These are phyloP conservation scores for Drosophila parthenogenetica DNA, from an alignment of 2,888 invertebrate genomes.

Conservation along the genomic window DNA sequence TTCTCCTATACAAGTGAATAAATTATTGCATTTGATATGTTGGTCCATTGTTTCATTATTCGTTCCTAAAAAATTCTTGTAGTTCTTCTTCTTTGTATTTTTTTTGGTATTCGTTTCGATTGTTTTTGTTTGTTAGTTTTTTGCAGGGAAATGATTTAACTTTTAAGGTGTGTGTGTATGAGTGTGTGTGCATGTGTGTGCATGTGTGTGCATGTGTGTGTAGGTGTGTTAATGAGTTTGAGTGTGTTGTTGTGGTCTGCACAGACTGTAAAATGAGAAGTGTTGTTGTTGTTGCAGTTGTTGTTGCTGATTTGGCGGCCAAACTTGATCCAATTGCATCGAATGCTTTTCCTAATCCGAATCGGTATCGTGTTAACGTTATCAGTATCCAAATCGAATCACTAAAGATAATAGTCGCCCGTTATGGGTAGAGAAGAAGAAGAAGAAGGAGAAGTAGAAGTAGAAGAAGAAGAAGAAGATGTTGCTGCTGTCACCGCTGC, in stretches of 20 bases:
- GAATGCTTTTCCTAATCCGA: slow-evolving; percentile 51
- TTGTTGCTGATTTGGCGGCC: slow-evolving; percentile 49
- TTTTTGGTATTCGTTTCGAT: slow-evolving; percentile 20
- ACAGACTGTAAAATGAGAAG: slow-evolving; percentile 50
- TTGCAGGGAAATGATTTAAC: slow-evolving; percentile 4
- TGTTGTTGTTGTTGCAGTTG: slow-evolving; percentile 28
- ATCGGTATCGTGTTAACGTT: slow-evolving; percentile 20
- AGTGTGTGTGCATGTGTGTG: slow-evolving; percentile 22
- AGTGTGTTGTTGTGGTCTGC: slow-evolving; percentile 25
- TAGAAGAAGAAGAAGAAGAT: slow-evolving; percentile 37
- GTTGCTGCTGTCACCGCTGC: slow-evolving; percentile 47
- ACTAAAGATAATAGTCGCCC: slow-evolving; percentile 76
- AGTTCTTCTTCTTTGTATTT: slow-evolving; percentile 40
- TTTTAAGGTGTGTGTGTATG: slow-evolving; percentile 13
- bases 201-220: slow-evolving; percentile 9
- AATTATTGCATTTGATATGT: slow-evolving; percentile 83
- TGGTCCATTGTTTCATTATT: slow-evolving; percentile 83
- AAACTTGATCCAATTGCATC: slow-evolving; percentile 58
- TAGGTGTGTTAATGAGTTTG: neutral
- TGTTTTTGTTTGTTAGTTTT: slow-evolving; percentile 3
- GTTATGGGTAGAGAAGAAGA: slow-evolving; percentile 54
- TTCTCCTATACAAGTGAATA: slow-evolving; percentile 78
- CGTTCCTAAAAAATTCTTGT: slow-evolving; percentile 81
- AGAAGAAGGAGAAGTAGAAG: slow-evolving; percentile 39
- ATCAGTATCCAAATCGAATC: slow-evolving; percentile 50